phyloP scores from a whole-genome alignment of 2,888 invertebrate genomes.

The Poecilus cupreus region DNA sequence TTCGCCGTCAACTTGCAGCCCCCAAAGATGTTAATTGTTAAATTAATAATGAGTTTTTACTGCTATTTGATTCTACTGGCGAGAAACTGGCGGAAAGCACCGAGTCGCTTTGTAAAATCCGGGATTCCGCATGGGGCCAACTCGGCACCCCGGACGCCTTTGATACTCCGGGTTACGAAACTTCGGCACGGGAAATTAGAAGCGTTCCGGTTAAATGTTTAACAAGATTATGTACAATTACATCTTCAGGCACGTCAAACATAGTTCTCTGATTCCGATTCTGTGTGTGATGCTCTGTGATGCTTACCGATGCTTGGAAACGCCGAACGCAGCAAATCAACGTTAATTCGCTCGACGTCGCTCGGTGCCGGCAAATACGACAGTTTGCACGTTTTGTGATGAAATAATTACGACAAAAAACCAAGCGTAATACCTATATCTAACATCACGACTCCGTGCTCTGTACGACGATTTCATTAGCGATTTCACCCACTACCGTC shows the following conservation, averaged over 20 bases:
- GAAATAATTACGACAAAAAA: slow-evolving; percentile 38
- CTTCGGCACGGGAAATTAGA: slow-evolving; percentile 68
- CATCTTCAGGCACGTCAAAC: slow-evolving; percentile 65
- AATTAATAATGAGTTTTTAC: no score
- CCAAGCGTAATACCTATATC: background rate
- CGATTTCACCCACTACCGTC: background rate
- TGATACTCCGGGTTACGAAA: slow-evolving; percentile 55
- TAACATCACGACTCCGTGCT: background rate
- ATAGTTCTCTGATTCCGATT: slow-evolving; percentile 45
- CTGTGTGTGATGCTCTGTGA: slow-evolving; percentile 12
- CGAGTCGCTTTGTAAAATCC: background rate
- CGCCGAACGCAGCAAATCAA: slow-evolving; percentile 15
- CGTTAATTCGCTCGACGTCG: slow-evolving; percentile 45
- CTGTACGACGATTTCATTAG: background rate
- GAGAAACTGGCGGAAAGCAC: no score
- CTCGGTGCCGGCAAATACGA: slow-evolving; percentile 39
- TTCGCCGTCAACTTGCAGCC: no score
- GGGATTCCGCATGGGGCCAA: background rate
- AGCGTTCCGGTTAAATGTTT: slow-evolving; percentile 71
- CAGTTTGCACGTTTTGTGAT: slow-evolving; percentile 37
- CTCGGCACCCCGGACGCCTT: slow-evolving; percentile 31
- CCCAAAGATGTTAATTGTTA: no score
- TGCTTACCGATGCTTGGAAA: background rate
- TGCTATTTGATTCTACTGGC: no score
- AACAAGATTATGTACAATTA: slow-evolving; percentile 73